Evolutionary conservation across 2,888 invertebrate species (phyloP).

Genomic region (Sepiola atlantica): DNA sequence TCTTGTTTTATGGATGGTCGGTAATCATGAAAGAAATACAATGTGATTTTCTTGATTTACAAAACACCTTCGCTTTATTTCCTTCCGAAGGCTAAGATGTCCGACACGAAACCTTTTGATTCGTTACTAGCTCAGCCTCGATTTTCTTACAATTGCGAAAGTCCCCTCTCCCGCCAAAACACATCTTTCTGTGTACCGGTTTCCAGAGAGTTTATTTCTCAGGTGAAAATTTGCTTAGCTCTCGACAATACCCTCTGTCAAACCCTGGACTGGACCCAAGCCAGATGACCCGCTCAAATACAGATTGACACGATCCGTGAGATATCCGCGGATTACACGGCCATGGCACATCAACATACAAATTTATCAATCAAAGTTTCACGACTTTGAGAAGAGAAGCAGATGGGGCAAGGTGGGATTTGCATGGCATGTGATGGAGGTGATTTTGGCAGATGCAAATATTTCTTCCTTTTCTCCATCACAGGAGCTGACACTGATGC

Average conservation of each 20-base stretch:
- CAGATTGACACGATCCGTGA: not conserved
- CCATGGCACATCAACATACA: conserved; percentile 21
- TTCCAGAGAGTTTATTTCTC: not conserved
- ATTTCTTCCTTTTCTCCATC: not conserved
- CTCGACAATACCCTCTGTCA: not conserved
- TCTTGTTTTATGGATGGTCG: not conserved
- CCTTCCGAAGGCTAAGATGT: not conserved
- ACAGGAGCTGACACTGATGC: not conserved
- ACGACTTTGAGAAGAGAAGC: not conserved
- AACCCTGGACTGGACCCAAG: not conserved
- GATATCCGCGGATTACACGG: not conserved
- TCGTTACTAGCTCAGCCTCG: not conserved
- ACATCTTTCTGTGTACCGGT: not conserved
- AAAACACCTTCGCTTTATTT: not conserved
- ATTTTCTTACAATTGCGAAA: not conserved
- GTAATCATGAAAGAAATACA: not conserved
- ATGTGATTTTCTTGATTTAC: not conserved
- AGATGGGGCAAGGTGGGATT: not conserved
- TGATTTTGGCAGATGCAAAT: conserved; percentile 13
- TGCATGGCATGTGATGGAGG: not conserved
- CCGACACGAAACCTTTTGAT: not conserved
- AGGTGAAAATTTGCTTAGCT: conserved; percentile 20
- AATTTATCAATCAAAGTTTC: conserved; percentile 13
- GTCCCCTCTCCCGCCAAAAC: not conserved
- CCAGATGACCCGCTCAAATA: not conserved